A percentile compares a stretch with the other conserved stretches of the same genome.
Evolutionary conservation across 2,113 vertebrate genomes (phyloP).

Genomic region (Anarhynchus alexandrinus): DNA sequence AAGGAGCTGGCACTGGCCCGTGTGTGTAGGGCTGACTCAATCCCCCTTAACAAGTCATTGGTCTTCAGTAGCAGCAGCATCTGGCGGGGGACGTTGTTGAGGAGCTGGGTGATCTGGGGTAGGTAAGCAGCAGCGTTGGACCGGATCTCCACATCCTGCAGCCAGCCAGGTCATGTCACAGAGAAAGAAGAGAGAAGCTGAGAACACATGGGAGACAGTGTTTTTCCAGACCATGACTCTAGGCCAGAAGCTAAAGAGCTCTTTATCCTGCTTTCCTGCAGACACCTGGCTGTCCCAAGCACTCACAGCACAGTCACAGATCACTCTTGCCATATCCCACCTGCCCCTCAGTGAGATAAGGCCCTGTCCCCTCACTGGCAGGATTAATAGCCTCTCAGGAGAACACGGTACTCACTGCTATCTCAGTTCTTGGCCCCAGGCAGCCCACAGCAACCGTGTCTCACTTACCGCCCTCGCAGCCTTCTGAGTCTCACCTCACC

Average conservation of each 20-base stretch:
- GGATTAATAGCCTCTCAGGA: neutral
- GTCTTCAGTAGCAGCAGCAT: slow-evolving; percentile 97
- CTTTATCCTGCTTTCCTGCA: neutral
- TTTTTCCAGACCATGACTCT: neutral
- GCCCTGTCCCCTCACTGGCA: neutral
- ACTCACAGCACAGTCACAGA: neutral
- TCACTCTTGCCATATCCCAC: neutral
- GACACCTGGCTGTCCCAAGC: neutral
- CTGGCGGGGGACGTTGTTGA: slow-evolving; percentile 89
- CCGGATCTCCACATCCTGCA: slow-evolving; percentile 87
- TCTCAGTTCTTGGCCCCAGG: neutral
- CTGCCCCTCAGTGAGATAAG: neutral
- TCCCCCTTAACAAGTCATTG: slow-evolving; percentile 92
- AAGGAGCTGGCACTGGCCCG: slow-evolving; percentile 91
- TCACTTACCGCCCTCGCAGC: neutral
- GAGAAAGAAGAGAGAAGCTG: slow-evolving; percentile 21
- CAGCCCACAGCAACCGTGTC: neutral
- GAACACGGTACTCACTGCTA: neutral
- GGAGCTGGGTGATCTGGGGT: slow-evolving; percentile 92
- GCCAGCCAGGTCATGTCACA: neutral
- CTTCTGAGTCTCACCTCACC: neutral
- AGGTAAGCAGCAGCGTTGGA: slow-evolving; percentile 87
- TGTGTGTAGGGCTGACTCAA: slow-evolving; percentile 87
- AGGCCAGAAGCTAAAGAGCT: neutral
- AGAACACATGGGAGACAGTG: neutral